phyloP scores from a whole-genome alignment of 2,888 invertebrate genomes.

The Eucriotettix oculatus region DNA sequence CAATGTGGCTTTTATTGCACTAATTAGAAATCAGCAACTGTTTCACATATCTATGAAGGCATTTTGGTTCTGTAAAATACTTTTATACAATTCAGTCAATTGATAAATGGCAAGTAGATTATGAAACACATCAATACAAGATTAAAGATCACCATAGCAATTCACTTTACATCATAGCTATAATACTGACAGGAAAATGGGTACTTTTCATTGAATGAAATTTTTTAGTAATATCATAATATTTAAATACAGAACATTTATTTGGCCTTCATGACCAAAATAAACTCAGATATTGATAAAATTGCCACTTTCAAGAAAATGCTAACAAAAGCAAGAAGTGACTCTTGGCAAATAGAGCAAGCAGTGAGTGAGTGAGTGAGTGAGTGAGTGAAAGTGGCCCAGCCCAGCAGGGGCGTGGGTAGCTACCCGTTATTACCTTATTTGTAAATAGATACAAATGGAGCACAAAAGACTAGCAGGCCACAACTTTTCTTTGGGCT shows the following conservation, averaged over 20 bases:
- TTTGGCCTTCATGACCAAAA: no score
- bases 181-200: background rate
- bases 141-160: slow-evolving; percentile 1
- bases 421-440: slow-evolving; percentile 1
- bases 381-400: background rate
- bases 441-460: background rate
- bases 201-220: background rate
- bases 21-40: no score
- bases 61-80: no score
- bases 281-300: no score
- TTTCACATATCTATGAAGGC: no score
- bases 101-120: background rate
- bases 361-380: background rate
- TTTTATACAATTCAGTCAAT: no score
- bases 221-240: no score
- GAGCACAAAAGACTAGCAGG: background rate
- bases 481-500: background rate
- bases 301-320: no score
- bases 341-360: background rate
- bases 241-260: no score
- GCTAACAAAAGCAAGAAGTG: no score
- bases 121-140: background rate
- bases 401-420: background rate
- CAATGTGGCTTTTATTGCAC: no score
- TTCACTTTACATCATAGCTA: background rate